phyloP scores from a whole-genome alignment of 2,113 vertebrate species.

The Zingel zingel region DNA sequence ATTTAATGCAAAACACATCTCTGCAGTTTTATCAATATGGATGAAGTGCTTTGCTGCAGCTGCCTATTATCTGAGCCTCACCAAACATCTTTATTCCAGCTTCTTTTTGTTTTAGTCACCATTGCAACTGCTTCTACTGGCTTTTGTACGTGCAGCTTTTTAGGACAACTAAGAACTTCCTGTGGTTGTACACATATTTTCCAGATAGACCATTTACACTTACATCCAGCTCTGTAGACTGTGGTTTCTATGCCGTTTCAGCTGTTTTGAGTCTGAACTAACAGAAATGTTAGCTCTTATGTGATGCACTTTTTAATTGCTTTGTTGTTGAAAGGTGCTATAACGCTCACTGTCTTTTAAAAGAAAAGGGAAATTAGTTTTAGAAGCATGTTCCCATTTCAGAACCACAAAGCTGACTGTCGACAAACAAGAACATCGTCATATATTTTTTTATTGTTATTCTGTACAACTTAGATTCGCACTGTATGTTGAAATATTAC shows the following conservation, averaged over 20 bases:
- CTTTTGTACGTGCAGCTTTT: background rate
- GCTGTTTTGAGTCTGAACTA: background rate
- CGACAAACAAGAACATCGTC: conserved; percentile 11
- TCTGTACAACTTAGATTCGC: conserved; percentile 67
- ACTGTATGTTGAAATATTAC: conserved; percentile 65
- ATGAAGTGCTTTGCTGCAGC: background rate
- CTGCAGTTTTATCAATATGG: background rate
- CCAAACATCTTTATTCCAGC: background rate
- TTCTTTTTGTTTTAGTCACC: background rate
- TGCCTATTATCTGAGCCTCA: background rate
- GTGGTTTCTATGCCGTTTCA: background rate
- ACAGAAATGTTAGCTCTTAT: background rate
- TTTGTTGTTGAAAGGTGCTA: background rate
- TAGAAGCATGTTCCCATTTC: background rate
- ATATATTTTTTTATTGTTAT: conserved; percentile 76
- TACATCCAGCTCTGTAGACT: background rate
- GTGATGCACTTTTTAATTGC: background rate
- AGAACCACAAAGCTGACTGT: background rate
- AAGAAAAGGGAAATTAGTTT: background rate
- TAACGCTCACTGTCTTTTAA: background rate
- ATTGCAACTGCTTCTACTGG: background rate
- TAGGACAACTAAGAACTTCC: background rate
- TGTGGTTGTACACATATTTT: background rate
- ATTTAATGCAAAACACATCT: background rate
- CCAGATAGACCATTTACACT: background rate